Percentiles rank a stretch among this genome's conserved stretches.
phyloP scores from a whole-genome alignment of 2,113 vertebrate species.

The Sander vitreus region DNA sequence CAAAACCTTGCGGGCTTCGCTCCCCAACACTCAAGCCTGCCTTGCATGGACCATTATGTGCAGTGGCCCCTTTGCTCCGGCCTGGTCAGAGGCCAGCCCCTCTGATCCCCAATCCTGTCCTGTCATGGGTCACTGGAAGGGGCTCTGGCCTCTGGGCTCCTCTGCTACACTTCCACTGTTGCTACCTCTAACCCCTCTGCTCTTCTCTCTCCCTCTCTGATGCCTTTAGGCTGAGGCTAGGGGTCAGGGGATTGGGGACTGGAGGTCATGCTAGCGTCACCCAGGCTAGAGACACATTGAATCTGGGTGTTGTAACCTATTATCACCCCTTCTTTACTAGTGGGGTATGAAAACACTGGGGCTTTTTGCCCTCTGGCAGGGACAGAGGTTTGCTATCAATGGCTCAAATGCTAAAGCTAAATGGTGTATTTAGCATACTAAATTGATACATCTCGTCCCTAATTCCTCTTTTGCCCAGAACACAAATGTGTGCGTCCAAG shows the following conservation, averaged over 20 bases:
- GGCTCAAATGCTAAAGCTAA: slow-evolving; percentile 71
- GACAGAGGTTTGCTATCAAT: slow-evolving; percentile 66
- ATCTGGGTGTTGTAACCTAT: slow-evolving; percentile 92
- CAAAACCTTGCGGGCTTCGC: slow-evolving; percentile 56
- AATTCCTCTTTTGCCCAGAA: slow-evolving; percentile 70
- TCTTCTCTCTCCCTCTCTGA: slow-evolving; percentile 70
- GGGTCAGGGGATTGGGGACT: slow-evolving; percentile 91
- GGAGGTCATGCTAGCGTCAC: slow-evolving; percentile 89
- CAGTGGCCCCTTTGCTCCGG: slow-evolving; percentile 77
- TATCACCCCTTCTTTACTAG: slow-evolving; percentile 88
- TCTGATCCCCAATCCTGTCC: slow-evolving; percentile 90
- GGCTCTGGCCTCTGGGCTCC: slow-evolving; percentile 86
- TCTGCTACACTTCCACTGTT: slow-evolving; percentile 79
- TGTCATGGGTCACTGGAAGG: slow-evolving; percentile 93
- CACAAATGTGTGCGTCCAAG: slow-evolving; percentile 71
- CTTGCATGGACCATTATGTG: slow-evolving; percentile 80
- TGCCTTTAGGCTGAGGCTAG: slow-evolving; percentile 82
- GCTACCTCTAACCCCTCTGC: slow-evolving; percentile 67
- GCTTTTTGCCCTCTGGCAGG: slow-evolving; percentile 70
- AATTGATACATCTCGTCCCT: slow-evolving; percentile 82
- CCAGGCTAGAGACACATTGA: slow-evolving; percentile 89
- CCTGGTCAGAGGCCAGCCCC: slow-evolving; percentile 86
- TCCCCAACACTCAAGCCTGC: slow-evolving; percentile 58
- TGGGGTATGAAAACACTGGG: slow-evolving; percentile 82
- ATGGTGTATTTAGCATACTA: slow-evolving; percentile 75